Conservation (phyloP, 1,140 invertebrate genomes). For the Helicoverpa zea region DNA sequence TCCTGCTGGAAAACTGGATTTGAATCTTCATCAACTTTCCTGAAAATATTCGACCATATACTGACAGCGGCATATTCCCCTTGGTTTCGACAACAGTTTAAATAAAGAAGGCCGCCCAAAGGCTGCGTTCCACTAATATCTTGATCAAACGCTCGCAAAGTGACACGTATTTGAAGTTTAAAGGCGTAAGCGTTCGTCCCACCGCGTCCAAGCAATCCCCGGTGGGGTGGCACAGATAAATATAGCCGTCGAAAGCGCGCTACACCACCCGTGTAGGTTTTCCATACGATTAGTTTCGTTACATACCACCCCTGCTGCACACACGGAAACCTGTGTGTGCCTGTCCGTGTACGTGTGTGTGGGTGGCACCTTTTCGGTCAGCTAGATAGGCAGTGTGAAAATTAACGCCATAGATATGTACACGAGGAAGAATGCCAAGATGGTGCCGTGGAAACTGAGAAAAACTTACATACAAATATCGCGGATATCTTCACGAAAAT, state of each 20-base stretch:
- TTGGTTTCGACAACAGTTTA: conserved; percentile 24
- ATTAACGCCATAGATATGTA: too few species aligned
- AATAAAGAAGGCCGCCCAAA: conserved; percentile 39
- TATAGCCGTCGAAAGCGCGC: conserved; percentile 56
- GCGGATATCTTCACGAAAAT: too few species aligned
- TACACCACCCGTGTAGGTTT: conserved; percentile 56
- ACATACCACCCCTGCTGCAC: conserved; percentile 43
- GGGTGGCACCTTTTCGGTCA: conserved; percentile 25
- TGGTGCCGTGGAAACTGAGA: not conserved
- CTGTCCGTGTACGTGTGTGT: not conserved
- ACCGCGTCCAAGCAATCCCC: conserved; percentile 47
- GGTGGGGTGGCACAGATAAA: conserved; percentile 53
- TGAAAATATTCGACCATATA: not conserved
- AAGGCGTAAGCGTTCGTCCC: conserved; percentile 61
- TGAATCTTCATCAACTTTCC: not conserved
- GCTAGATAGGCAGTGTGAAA: conserved; percentile 4
- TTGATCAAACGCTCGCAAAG: conserved; percentile 50
- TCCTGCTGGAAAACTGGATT: too few species aligned
- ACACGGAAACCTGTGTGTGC: conserved; percentile 25
- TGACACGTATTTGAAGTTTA: conserved; percentile 64
- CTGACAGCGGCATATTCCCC: not conserved
- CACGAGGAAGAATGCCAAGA: not conserved
- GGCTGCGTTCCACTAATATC: conserved; percentile 44
- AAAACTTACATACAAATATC: too few species aligned
- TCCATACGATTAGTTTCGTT: conserved; percentile 58